A percentile compares a stretch with the other conserved stretches of the same genome.
Evolutionary conservation across 2,113 vertebrate genomes (phyloP).

Genomic region (Dasyurus viverrinus): DNA sequence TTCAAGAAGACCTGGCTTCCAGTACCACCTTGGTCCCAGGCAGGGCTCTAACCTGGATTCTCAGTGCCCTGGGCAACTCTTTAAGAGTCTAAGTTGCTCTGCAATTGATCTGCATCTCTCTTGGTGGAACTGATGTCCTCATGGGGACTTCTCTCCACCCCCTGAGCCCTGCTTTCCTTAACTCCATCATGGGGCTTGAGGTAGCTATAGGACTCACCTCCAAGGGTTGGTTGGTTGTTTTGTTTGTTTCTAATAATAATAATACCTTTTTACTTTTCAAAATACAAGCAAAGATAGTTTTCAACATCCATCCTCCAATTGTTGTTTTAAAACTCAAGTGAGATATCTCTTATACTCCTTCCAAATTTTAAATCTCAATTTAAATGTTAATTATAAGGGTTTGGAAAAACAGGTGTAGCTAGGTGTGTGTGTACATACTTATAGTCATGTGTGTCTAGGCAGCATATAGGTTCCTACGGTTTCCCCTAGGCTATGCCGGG

Average conservation of each 20-base stretch:
- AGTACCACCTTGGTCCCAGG: neutral
- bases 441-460: neutral
- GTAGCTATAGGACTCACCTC: neutral
- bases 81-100: neutral
- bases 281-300: too few relatives aligned
- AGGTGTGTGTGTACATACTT: neutral
- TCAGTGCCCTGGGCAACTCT: neutral
- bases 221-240: neutral
- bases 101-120: neutral
- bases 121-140: neutral
- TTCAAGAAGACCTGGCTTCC: neutral
- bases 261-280: too few relatives aligned
- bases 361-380: neutral
- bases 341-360: neutral
- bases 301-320: neutral
- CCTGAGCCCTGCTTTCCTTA: neutral
- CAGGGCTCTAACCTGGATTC: neutral
- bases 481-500: neutral
- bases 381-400: neutral
- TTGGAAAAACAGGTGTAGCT: neutral
- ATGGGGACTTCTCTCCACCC: neutral
- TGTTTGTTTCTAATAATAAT: too few relatives aligned
- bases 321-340: neutral
- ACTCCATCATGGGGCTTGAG: neutral
- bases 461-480: neutral